Conservation (phyloP, 2,797 vertebrate species). For the Pseudopleuronectes americanus region DNA sequence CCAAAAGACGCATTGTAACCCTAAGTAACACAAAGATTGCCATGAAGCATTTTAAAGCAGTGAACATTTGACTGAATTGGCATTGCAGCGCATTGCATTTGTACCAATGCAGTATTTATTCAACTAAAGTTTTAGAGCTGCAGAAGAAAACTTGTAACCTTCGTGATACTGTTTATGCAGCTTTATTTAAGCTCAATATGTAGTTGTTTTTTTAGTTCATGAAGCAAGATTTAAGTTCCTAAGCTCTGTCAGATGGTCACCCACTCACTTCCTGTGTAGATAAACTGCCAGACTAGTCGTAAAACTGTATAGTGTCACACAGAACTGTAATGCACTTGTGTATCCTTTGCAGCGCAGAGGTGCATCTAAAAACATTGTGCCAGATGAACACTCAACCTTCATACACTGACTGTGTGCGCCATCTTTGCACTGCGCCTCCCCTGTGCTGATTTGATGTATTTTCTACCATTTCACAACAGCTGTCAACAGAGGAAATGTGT, state of each 20-base stretch:
- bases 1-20: too few relatives aligned
- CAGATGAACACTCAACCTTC: neutral
- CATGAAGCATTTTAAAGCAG: neutral
- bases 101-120: too few relatives aligned
- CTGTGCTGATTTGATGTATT: constrained; percentile 14
- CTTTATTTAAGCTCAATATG: neutral
- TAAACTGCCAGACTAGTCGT: constrained; percentile 24
- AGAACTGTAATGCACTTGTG: neutral
- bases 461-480: constrained; percentile 18
- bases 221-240: constrained; percentile 13
- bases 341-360: neutral
- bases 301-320: neutral
- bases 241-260: constrained; percentile 30
- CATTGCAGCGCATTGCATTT: neutral
- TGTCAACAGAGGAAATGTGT: constrained; percentile 21
- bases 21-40: too few relatives aligned
- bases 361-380: neutral
- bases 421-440: neutral
- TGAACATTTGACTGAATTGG: neutral
- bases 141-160: neutral
- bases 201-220: constrained; percentile 16
- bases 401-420: neutral
- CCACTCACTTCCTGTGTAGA: constrained; percentile 64
- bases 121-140: too few relatives aligned
- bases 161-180: neutral